Evolutionary conservation across 2,888 invertebrate genomes (phyloP).

Genomic region (Meghimatium bilineatum): DNA sequence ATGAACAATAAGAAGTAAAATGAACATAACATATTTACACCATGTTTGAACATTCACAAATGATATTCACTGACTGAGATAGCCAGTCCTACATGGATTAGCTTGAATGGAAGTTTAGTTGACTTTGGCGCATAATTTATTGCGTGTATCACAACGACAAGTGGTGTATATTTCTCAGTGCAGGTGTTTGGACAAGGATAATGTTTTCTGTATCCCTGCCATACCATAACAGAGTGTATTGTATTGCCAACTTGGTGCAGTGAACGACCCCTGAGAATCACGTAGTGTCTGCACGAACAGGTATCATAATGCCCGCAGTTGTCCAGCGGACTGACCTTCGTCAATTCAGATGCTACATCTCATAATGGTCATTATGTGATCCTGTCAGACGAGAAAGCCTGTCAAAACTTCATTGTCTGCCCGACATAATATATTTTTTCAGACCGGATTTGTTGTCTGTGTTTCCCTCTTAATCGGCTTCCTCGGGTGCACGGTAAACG

Average conservation of each 20-base stretch:
- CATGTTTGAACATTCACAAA: no score
- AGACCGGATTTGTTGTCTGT: conserved; percentile 8
- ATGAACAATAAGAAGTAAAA: no score
- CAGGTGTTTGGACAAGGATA: conserved; percentile 1
- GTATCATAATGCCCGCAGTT: background rate
- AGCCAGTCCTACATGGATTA: no score
- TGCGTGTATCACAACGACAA: background rate
- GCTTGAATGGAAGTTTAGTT: no score
- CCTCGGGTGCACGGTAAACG: background rate
- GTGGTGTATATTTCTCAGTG: background rate
- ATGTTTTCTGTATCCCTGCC: background rate
- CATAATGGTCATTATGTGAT: conserved; percentile 33
- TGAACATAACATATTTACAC: no score
- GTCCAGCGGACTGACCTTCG: background rate
- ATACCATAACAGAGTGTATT: conserved; percentile 3
- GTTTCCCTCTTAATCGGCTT: background rate
- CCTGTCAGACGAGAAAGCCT: background rate
- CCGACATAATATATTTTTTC: conserved; percentile 13
- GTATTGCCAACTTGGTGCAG: background rate
- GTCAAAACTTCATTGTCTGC: background rate
- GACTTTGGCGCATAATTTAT: no score
- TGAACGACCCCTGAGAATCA: background rate
- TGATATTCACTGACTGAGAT: no score
- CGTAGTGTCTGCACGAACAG: background rate
- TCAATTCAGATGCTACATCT: background rate